Evolutionary conservation across 2,113 vertebrate species (phyloP).

Genomic region (Cygnus buccinator): DNA sequence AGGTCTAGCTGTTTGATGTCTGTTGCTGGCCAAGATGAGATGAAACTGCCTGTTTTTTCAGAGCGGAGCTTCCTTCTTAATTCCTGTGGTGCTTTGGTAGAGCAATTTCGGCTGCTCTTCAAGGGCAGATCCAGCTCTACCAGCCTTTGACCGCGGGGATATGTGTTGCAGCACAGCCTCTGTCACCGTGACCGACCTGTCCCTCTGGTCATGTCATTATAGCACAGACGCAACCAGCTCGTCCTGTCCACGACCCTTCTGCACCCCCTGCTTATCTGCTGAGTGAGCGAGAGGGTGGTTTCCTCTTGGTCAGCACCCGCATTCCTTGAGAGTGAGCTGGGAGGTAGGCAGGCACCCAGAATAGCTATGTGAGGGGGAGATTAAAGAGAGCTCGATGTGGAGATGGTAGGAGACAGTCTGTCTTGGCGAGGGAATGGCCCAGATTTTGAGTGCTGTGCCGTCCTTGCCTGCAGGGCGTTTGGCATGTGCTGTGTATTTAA

Average conservation of each 20-base stretch:
- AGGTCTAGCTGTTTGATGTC: not conserved
- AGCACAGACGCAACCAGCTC: not conserved
- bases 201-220: not conserved
- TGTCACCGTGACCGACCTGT: not conserved
- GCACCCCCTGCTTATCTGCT: not conserved
- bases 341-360: not conserved
- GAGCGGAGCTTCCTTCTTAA: not conserved
- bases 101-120: not conserved
- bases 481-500: not conserved
- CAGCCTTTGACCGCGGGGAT: not conserved
- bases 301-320: not conserved
- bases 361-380: too few species aligned
- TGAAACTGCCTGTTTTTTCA: not conserved
- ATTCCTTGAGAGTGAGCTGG: not conserved
- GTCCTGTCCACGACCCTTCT: not conserved
- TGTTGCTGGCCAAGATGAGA: not conserved
- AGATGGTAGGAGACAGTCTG: not conserved
- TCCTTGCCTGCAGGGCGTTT: not conserved
- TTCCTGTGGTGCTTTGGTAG: not conserved
- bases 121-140: not conserved
- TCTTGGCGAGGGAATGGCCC: not conserved
- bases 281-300: not conserved
- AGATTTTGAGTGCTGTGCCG: not conserved
- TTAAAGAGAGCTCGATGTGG: not conserved
- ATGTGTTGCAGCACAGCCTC: accelerated